A percentile compares a stretch with the other conserved stretches of the same genome.
Evolutionary conservation across 1,140 invertebrate genomes (phyloP).

Genomic region (silkworm (Bombyx mori)): ASM3026992v2 NC_085124.1:8413001-8413500

Average conservation of each 20-base stretch:
- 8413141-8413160: no score
- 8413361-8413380: not conserved
- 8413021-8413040: conserved; percentile 17
- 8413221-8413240: no score
- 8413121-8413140: not conserved
- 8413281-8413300: no score
- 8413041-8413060: conserved; percentile 30
- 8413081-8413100: conserved; percentile 11
- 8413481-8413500: conserved; percentile 41
- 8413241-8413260: no score
- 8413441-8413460: conserved; percentile 43
- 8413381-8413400: conserved; percentile 2
- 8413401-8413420: conserved; percentile 19
- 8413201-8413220: no score
- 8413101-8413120: not conserved
- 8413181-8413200: no score
- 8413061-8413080: conserved; percentile 33
- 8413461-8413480: conserved; percentile 37
- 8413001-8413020: not conserved
- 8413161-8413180: no score
- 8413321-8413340: no score
- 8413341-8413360: no score
- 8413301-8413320: no score
- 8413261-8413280: no score
- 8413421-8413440: conserved; percentile 18